Conservation (phyloP, 2,797 vertebrate species). For the Vultur gryphus region DNA sequence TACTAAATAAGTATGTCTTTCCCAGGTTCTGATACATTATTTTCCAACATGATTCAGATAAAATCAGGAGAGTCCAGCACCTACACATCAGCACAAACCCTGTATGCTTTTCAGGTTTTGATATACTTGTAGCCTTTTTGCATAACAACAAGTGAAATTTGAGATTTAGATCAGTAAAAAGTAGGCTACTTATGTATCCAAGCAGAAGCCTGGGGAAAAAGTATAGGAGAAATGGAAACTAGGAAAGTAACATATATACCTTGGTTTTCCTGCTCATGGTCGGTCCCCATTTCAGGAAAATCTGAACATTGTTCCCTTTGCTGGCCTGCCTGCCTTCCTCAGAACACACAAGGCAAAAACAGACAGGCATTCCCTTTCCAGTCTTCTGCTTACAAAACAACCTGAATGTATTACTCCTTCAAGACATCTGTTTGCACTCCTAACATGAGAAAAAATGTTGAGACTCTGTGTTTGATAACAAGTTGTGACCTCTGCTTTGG, state of each 20-base stretch:
- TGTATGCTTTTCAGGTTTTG: not conserved
- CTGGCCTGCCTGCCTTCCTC: not conserved
- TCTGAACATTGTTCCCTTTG: not conserved
- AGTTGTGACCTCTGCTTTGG: slow-evolving; percentile 13
- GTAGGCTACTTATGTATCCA: not conserved
- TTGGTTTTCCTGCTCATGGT: not conserved
- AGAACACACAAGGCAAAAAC: not conserved
- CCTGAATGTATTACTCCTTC: not conserved
- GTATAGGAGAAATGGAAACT: not conserved
- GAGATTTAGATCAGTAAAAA: not conserved
- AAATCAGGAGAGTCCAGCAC: not conserved
- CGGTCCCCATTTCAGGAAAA: not conserved
- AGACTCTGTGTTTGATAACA: slow-evolving; percentile 58
- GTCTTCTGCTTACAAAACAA: slow-evolving; percentile 52
- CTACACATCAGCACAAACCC: not conserved
- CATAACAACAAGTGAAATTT: not conserved
- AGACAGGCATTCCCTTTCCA: not conserved
- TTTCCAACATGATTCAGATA: not conserved
- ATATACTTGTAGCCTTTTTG: not conserved
- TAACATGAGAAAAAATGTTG: slow-evolving; percentile 55
- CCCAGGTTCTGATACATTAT: not conserved
- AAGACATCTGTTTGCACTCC: slow-evolving; percentile 50
- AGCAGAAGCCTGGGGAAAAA: not conserved
- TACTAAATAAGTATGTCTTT: not conserved
- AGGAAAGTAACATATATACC: not conserved